Base-by-base conservation (phyloP, 2,113 vertebrate genomes). In the Rana temporaria region DNA sequence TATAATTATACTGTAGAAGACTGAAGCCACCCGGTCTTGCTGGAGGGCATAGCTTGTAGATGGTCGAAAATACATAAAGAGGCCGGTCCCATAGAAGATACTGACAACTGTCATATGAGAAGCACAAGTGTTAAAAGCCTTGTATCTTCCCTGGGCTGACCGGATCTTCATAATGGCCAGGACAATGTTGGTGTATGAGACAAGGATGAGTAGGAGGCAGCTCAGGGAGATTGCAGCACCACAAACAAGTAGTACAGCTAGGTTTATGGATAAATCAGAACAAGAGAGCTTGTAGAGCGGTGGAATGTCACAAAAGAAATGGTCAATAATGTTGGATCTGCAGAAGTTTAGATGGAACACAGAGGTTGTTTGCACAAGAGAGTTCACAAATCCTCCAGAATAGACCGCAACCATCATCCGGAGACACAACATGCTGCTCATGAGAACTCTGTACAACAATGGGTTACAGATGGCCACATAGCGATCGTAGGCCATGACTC, bases 401-500 rank as follows among this genome's bases (percentile, higher is more conserved):
- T 60, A 80, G 20, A 19, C 32, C 2, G 22, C 11, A 38, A 12
- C 12, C n/a, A 34, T 4, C 19, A 80, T 16, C 7, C 14, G 4
- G 9, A 60, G n/a, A 18, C 77, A 79, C 18, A 24, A 15, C 7
- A 59, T 22, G 7, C 53, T 79, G 6, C 22, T 59, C 77, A 79
- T 79, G 3, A 69, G 59, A 4, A 69, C 26, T 15, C 32, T 1
- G 22, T 79, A 79, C 16, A 69, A 14, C 6, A 79, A 26, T 11
- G 77, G 77, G 16, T 22, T 20, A 52, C 53, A 79, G 26, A 79
- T 59, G n/a, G 77, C 77, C 1, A 20, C 77, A 42, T 79, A 79
- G 6, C 77, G 77, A 32, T 79, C 77, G 22, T 79, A 79, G 19
- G 77, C 64, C 77, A 79, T 69, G 17, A 68, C 8, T 8, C 48